Conservation (phyloP, 2,888 invertebrate species). For the Ophioninae sp. region DNA sequence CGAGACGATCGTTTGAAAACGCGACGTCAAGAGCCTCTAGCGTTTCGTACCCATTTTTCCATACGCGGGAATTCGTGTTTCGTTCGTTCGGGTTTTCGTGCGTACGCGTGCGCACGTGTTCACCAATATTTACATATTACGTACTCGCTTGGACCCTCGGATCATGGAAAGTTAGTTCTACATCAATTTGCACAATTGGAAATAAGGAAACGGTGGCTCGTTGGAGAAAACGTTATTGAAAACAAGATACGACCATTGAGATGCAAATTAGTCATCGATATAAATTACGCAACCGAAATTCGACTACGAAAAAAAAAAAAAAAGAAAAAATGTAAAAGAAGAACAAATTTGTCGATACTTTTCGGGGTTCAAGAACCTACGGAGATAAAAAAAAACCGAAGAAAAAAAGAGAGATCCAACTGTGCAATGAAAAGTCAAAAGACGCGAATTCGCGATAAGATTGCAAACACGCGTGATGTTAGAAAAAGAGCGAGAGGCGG, state of each 20-base stretch:
- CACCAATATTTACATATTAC: neutral
- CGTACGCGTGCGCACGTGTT: neutral
- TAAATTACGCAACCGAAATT: neutral
- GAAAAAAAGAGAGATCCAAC: neutral
- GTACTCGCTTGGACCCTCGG: constrained; percentile 34
- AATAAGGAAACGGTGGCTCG: neutral
- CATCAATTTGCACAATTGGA: constrained; percentile 6
- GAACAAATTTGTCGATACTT: neutral
- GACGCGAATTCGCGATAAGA: constrained; percentile 19
- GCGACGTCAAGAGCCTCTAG: constrained; percentile 34
- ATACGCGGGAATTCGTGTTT: neutral
- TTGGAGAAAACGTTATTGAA: neutral
- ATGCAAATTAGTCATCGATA: neutral
- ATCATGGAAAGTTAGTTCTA: constrained; percentile 35
- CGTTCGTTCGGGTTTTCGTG: neutral
- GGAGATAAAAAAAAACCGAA: neutral
- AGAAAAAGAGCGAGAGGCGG: neutral
- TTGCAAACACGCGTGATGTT: neutral
- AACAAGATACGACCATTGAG: neutral
- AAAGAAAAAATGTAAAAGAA: neutral
- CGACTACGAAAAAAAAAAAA: neutral
- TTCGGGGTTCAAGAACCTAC: neutral
- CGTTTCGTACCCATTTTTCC: constrained; percentile 36
- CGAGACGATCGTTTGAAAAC: constrained; percentile 28
- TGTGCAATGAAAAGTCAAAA: constrained; percentile 20